Conservation (phyloP, 1,140 invertebrate genomes). For the Anastrepha obliqua region DNA sequence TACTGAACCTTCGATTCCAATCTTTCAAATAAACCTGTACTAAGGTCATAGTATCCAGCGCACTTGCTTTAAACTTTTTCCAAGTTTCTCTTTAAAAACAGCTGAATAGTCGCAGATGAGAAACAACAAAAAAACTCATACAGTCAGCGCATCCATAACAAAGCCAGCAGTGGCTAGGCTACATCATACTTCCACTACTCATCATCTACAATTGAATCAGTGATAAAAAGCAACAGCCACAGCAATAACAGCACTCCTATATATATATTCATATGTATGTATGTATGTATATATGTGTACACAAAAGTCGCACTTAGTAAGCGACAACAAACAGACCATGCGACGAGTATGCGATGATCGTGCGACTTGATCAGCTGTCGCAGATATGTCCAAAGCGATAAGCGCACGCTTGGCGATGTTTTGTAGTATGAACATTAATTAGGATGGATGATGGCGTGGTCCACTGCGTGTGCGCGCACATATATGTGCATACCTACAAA, state of each 20-base stretch:
- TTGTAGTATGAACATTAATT: constrained; percentile 49
- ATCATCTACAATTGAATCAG: constrained; percentile 11
- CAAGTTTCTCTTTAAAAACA: not conserved
- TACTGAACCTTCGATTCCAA: too few relatives aligned
- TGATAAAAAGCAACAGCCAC: constrained; percentile 33
- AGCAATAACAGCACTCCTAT: not conserved
- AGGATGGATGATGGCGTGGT: constrained; percentile 36
- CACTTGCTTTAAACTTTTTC: too few relatives aligned
- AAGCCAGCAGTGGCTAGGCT: not conserved
- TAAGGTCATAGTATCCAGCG: too few relatives aligned
- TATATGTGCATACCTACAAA: not conserved
- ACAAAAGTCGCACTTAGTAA: not conserved
- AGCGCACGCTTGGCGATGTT: constrained; percentile 41
- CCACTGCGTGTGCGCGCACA: not conserved
- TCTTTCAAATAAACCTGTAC: too few relatives aligned
- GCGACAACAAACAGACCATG: constrained; percentile 1
- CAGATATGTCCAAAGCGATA: constrained; percentile 35
- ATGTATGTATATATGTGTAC: not conserved
- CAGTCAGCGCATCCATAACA: not conserved
- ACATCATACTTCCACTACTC: not conserved
- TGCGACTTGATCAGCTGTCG: constrained; percentile 51
- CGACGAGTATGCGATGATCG: constrained; percentile 43
- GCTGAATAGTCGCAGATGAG: not conserved
- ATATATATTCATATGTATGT: not conserved
- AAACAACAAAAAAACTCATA: not conserved